A percentile compares a stretch with the other conserved stretches of the same genome.
These are phyloP conservation scores for Myotis daubentonii DNA, from an alignment of 2,797 vertebrate genomes.

Conservation along the genomic window DNA sequence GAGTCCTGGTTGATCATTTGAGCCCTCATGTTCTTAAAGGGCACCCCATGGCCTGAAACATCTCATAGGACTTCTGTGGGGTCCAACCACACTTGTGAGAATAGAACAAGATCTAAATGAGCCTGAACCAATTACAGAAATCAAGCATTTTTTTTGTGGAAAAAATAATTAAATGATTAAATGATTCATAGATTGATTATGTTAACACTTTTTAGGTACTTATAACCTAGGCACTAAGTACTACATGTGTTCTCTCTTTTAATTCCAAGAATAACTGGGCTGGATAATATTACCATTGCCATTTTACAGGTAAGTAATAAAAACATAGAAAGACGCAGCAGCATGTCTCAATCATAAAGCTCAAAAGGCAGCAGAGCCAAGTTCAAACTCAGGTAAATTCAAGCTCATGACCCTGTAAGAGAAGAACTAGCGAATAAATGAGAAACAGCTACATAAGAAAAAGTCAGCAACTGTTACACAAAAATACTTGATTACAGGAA, in stretches of 20 bases:
- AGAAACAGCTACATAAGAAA: neutral
- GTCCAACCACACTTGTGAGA: neutral
- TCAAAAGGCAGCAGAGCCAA: neutral
- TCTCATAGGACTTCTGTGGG: neutral
- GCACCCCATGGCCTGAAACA: neutral
- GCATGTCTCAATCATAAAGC: neutral
- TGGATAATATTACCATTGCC: neutral
- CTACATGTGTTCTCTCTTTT: neutral
- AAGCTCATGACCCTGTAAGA: neutral
- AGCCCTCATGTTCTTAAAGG: neutral
- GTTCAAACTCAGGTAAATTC: slow-evolving; percentile 12
- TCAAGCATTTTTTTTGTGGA: neutral
- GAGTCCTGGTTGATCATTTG: neutral
- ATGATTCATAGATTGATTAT: neutral
- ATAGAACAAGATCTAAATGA: neutral
- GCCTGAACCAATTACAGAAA: slow-evolving; percentile 7
- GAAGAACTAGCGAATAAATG: neutral
- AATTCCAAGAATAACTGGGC: neutral
- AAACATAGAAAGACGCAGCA: neutral
- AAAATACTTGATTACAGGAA: slow-evolving; percentile 15
- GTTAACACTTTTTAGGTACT: neutral
- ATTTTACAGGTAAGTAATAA: slow-evolving; percentile 18
- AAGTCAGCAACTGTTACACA: neutral
- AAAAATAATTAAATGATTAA: slow-evolving; percentile 10
- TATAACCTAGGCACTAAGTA: neutral